Base-by-base conservation (phyloP, 2,113 vertebrate genomes). In the Paracyprichromis sp. region DNA sequence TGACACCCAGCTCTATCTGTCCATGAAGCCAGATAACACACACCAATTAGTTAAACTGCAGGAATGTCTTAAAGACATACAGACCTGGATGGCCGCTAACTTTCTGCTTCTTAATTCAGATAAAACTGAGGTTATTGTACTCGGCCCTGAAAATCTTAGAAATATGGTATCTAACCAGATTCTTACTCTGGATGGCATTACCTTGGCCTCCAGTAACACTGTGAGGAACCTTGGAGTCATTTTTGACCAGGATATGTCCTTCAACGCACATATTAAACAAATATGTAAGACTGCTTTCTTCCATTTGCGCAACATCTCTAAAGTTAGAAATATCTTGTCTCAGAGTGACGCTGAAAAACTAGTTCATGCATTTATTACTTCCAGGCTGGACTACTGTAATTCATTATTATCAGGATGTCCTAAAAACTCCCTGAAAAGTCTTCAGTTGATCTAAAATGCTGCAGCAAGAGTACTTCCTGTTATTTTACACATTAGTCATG, bases 71-170 rank as follows among this genome's bases (percentile, higher is more conserved):
- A n/a, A n/a, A n/a, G 5, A 53, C 19, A 50, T 50, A n/a, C 6
- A 53, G 50, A 53, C 9, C 19, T 53, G 50, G 0, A 53, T n/a
- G 9, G 9, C 5, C 0, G 5, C 52, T 53, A 21, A 53, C 52
- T 11, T 53, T 53, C 52, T 53, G 19, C 19, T 53, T 53, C 19
- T 21, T 53, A 53, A 0, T 4, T 53, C 52, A 21, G 52, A 53
- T 53, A 2, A 53, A 21, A 53, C 52, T 11, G 52, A 53, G 9
- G 52, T 11, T 6, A 53, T 53, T 53, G 5, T 54, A 21, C 52
- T 54, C 10, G 0, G 52, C 52, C 1, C 10, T 21, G 52, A 54
- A 54, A 54, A 54, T 0, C 52, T 7, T 54, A 54, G 52, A 54
- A 54, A 54, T 12, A 54, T 21, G n/a, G n/a, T 24, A 24, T 54